Base-by-base conservation (phyloP, 2,113 vertebrate species). In the Scomber scombrus region DNA sequence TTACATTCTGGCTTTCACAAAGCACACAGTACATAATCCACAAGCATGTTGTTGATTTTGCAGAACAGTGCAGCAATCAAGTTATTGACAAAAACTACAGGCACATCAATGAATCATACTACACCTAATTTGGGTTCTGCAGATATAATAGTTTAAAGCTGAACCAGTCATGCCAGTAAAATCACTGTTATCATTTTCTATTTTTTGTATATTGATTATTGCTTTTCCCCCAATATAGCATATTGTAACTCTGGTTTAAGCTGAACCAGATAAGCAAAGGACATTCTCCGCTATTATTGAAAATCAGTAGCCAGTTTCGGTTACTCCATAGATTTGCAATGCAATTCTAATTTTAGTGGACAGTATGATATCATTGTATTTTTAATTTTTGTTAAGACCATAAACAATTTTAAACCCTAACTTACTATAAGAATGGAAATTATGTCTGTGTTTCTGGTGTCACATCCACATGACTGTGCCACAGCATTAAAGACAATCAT, bases 251-350 rank as follows among this genome's bases (percentile, higher is more conserved):
- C 19, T 55, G 49, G 23, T 67, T 60, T 26, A 21, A 69, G 46
- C 46, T 7, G 1, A 63, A 70, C 61, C 67, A 68, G 75, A 67
- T 56, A 68, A 70, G 26, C 18, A 31, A 13, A 60, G 43, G 46
- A 47, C 14, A 40, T 75, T 78, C n/a, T 55, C 16, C 11, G 2
- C 18, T 26, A 11, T 61, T 72, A 80, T 51, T 87, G 74, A 71
- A 69, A 84, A 90, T 60, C 69, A 72, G 29, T 77, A 11, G 43
- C 45, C 71, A 61, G 31, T 55, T 51, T 83, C 29, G 64, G 56
- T 75, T 65, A 63, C 55, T 75, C 21, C 16, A 68, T 80, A 10
- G 40, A 78, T 85, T 82, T 80, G 31, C 58, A 71, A 52, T 58
- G 46, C 15, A 64, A 43, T 58, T 71, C 63, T 8, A 60, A 74